Evolutionary conservation across 2,888 invertebrate genomes (phyloP), one percentile per base, ranked within the genome.

Genomic region (Platerodrilus igneus): DNA sequence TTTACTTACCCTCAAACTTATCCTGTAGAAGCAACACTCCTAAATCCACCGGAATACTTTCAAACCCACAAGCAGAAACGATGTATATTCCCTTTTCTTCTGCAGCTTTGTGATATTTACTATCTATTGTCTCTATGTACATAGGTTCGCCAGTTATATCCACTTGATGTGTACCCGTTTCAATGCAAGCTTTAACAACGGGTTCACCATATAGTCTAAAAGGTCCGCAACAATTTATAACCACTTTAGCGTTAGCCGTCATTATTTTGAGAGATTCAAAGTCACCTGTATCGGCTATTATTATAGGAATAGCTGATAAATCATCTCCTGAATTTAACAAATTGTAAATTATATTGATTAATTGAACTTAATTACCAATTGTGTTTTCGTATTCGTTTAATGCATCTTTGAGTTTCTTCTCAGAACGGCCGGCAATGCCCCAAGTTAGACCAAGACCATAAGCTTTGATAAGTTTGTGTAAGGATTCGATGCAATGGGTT

Each of bases 171-270:
- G 94, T 78, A 37, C 79, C 79, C 27, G 79, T 76, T 36, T 82
- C 82, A 19, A 68, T 48, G 50, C 91, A 94, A 0, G 94, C 93
- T 54, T 81, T 80, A 0, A 97, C 84, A 4, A 96, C 89, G 2
- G 82, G 77, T 63, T 94, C 93, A 1, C 96, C 97, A 66, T 79
- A 87, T 59, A 90, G 81, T 10, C 81, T 71, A 64, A 82, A 90
- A 0, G 96, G 96, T 1, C 97, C 97, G 52, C 91, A 90, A 67
- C 91, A 91, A 69, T 94, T 97, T 1, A 94, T 77, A 14, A 99
- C 58, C 2, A 96, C 77, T 55, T 77, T 81, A 4, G 89, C 77
- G 51, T 79, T 78, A 28, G 73, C 69, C 23, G 91, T 85, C 95
- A 97, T 95, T 36, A 75, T 75, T 21, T 72, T 65, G 10, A 97